Evolutionary conservation across 2,113 vertebrate species (phyloP), one percentile per base, ranked within the genome.

Genomic region (Rhadina sibilatrix): DNA sequence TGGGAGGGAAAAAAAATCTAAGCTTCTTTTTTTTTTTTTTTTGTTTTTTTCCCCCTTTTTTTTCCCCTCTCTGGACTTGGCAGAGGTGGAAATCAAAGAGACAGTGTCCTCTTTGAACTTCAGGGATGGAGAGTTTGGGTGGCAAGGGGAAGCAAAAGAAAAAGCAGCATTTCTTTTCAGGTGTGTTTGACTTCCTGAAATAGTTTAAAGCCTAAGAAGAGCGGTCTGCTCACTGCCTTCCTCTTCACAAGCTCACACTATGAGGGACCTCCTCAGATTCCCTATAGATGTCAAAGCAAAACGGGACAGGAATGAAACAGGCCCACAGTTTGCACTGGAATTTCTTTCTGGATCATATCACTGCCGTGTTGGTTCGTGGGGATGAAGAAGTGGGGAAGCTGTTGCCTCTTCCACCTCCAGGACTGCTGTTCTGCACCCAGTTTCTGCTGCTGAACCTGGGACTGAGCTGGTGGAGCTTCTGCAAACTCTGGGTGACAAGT

Each of bases 51-150:
- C 40, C 13, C 40, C 40, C 1, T 25, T 16, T 18, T 37, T 16
- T 59, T 35, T 4, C 1, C 6, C 15, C 5, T 40, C 40, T 13
- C 21, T 89, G 33, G 11, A 13, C 42, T 74, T 90, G 44, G 9
- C 57, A 86, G 89, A 71, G 52, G 22, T 94, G 27, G 38, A 79
- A 93, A 47, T 42, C 71, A 87, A 94, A 94, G 31, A 78, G 83
- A 23, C 33, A 57, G 54, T 70, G 49, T 68, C 19, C 6, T 69
- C 13, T 70, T 56, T 56, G 52, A 82, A 70, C 33, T 57, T 89
- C 11, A 63, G 16, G 24, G 24, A 30, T 59, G 33, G n/a, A 66
- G 46, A 49, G 12, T 42, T 90, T 66, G 22, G 9, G 31, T 61
- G 40, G 20, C 5, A 3, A 3, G 22, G 11, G 22, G 5, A 6